These are phyloP conservation scores for Pygocentrus nattereri DNA, from an alignment of 2,797 vertebrate genomes.

Conservation along the genomic window DNA sequence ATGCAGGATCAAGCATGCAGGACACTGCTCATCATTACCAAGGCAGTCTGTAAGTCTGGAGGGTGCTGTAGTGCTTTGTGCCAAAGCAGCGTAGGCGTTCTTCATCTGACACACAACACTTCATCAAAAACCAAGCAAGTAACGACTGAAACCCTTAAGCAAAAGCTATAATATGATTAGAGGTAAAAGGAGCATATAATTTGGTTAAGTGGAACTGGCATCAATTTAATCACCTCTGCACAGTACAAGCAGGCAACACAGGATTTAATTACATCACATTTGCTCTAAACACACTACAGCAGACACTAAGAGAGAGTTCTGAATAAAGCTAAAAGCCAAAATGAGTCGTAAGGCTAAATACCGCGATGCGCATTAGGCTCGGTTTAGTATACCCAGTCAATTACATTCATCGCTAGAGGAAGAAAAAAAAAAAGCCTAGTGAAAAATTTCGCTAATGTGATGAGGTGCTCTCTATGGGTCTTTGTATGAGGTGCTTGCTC, in stretches of 20 bases:
- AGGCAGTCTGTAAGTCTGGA: not conserved
- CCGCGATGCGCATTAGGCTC: no score
- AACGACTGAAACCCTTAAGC: slow-evolving; percentile 32
- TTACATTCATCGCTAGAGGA: not conserved
- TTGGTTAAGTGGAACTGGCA: slow-evolving; percentile 26
- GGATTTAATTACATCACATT: slow-evolving; percentile 43
- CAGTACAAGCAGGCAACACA: slow-evolving; percentile 18
- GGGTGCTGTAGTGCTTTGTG: not conserved
- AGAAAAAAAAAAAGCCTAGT: slow-evolving; percentile 33
- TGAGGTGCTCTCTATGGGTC: not conserved
- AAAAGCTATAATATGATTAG: slow-evolving; percentile 22
- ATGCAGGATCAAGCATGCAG: not conserved
- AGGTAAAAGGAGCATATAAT: slow-evolving; percentile 29
- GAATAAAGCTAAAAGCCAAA: slow-evolving; percentile 8
- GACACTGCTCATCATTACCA: not conserved
- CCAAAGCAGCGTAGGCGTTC: slow-evolving; percentile 2
- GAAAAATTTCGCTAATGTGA: slow-evolving; percentile 16
- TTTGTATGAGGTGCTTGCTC: no score
- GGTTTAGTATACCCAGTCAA: not conserved
- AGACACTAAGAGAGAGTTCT: slow-evolving; percentile 2
- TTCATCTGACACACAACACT: slow-evolving; percentile 9
- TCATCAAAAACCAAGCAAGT: not conserved
- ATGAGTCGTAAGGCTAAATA: not conserved
- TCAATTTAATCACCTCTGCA: slow-evolving; percentile 44
- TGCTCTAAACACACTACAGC: slow-evolving; percentile 8